These are phyloP conservation scores for Drosophila emarginata DNA, from an alignment of 2,888 invertebrate species.

Conservation along the genomic window DNA sequence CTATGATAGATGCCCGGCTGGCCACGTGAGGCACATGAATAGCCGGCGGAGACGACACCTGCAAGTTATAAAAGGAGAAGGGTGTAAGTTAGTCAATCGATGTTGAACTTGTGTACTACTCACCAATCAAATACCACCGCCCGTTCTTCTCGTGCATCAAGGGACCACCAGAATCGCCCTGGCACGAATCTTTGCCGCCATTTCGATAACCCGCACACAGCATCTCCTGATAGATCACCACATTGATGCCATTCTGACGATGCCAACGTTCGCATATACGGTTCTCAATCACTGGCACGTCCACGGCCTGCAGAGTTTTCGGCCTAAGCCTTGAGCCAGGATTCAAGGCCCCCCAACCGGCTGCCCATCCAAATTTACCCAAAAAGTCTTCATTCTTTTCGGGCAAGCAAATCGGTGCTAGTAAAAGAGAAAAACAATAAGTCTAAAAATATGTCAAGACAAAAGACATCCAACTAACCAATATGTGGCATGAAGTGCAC, in stretches of 20 bases:
- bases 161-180: slow-evolving; percentile 90
- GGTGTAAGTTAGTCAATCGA: too few species aligned
- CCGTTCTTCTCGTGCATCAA: slow-evolving; percentile 94
- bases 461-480: slow-evolving; percentile 81
- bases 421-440: not conserved
- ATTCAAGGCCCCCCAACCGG: slow-evolving; percentile 95
- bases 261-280: slow-evolving; percentile 86
- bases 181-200: slow-evolving; percentile 88
- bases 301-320: slow-evolving; percentile 94
- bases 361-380: slow-evolving; percentile 95
- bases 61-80: not conserved
- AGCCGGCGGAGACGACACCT: slow-evolving; percentile 96
- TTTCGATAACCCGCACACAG: slow-evolving; percentile 95
- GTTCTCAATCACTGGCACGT: slow-evolving; percentile 96
- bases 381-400: slow-evolving; percentile 94
- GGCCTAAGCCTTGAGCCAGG: slow-evolving; percentile 93
- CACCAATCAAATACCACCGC: slow-evolving; percentile 92
- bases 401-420: slow-evolving; percentile 94
- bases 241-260: slow-evolving; percentile 85
- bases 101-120: slow-evolving; percentile 13
- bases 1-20: slow-evolving; percentile 97
- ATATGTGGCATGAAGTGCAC: slow-evolving; percentile 96
- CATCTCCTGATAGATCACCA: slow-evolving; percentile 96
- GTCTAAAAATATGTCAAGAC: not conserved
- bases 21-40: slow-evolving; percentile 95